Base-by-base conservation (phyloP, 2,113 vertebrate species). In the Oryctolagus cuniculus region DNA sequence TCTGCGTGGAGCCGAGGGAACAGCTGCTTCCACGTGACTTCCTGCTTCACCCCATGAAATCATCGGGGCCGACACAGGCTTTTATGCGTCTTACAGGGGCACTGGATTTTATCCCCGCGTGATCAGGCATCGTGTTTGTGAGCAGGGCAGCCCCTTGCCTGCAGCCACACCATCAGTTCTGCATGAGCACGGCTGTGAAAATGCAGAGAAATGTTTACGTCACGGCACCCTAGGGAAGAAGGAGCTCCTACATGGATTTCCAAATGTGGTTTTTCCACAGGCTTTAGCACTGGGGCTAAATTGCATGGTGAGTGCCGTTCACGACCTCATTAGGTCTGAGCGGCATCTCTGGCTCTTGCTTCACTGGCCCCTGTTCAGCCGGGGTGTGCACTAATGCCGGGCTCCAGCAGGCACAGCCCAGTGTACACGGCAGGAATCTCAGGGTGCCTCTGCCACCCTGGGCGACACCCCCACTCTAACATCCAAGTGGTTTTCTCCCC, bases 131-230 rank as follows among this genome's bases (percentile, higher is more conserved):
- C 49, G 19, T 77, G 10, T 49, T 31, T 82, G 31, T 70, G 38
- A 87, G 55, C 61, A 66, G 58, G 75, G 64, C 44, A 73, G 31
- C 44, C 38, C 27, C 16, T 86, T 74, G 11, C 21, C 5, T 55
- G n/a, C 29, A 72, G 6, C 38, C 24, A 2, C 77, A 10, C 36
- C 27, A 16, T n/a, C 6, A 49, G 19, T 21, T 91, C 86, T 61
- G 2, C 24, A 22, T 49, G 29, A 24, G n/a, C 73, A 92, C 1
- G 44, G 44, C 6, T 44, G 27, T 69, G 74, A 79, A 51, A 64
- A 87, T 80, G 51, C 34, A 82, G 63, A 87, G 93, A 87, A 38
- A 21, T 80, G 4, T 17, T 80, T 51, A 87, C 74, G 87, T 44
- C 79, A 16, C 5, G 49, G 5, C 2, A 13, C 7, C 10, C 34